Conservation (phyloP, 2,797 vertebrate species). For the Leuciscus waleckii region DNA sequence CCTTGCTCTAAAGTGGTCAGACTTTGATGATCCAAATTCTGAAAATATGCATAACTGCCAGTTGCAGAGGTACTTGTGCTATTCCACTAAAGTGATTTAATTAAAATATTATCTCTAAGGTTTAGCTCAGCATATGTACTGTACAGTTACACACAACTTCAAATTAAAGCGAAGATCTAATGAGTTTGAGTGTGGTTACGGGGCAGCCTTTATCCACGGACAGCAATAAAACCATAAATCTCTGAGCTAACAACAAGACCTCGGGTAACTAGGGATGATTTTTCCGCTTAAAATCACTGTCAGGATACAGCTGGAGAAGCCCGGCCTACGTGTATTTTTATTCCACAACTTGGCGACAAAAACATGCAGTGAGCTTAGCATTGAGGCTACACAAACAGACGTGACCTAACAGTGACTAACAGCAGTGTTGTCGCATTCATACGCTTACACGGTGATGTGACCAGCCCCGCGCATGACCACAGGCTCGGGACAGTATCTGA, state of each 20-base stretch:
- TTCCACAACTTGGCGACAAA: conserved; percentile 42
- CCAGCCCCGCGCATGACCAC: conserved; percentile 94
- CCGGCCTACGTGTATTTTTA: conserved; percentile 43
- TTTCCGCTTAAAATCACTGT: conserved; percentile 33
- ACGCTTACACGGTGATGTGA: conserved; percentile 97
- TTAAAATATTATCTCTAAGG: not conserved
- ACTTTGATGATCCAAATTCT: too few relatives aligned
- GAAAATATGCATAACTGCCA: not conserved
- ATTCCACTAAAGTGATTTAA: not conserved
- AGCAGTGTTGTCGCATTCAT: conserved; percentile 29
- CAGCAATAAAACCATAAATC: conserved; percentile 53
- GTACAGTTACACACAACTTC: not conserved
- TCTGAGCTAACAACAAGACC: conserved; percentile 24
- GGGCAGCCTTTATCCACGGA: conserved; percentile 38
- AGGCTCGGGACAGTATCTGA: conserved; percentile 90
- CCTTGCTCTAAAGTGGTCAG: not conserved
- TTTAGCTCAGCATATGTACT: not conserved
- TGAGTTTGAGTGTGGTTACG: conserved; percentile 33
- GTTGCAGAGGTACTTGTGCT: not conserved
- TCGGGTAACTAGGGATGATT: conserved; percentile 28
- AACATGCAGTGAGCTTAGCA: conserved; percentile 59
- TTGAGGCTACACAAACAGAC: conserved; percentile 40
- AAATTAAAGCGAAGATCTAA: conserved; percentile 36
- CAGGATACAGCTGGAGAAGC: conserved; percentile 25
- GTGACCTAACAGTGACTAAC: conserved; percentile 51